These are phyloP conservation scores for Neopipo cinnamomea DNA, from an alignment of 2,113 vertebrate genomes.

Conservation along the genomic window DNA sequence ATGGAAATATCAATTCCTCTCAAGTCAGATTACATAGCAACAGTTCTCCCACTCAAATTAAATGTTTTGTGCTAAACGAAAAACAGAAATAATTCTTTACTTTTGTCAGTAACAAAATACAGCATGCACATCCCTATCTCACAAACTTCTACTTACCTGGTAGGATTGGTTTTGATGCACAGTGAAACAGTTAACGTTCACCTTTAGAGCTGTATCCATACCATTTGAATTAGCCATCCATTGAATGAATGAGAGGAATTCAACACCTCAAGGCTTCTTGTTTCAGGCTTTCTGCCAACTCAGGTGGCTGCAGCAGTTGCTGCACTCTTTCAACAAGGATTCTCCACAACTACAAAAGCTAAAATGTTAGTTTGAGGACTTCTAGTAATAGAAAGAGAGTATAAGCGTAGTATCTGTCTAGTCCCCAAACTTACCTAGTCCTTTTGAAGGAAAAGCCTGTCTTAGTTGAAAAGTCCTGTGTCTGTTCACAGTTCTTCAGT, in stretches of 20 bases:
- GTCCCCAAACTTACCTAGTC: background rate
- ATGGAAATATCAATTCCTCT: background rate
- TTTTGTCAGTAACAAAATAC: background rate
- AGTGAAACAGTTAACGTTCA: background rate
- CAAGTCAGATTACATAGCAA: background rate
- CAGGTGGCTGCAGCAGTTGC: background rate
- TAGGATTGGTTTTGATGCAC: background rate
- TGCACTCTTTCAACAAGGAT: background rate
- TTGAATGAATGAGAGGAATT: conserved; percentile 44
- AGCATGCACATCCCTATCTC: background rate
- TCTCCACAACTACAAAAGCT: background rate
- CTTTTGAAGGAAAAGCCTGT: background rate
- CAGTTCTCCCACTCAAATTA: background rate
- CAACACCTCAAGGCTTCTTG: conserved; percentile 21
- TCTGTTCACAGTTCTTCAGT: background rate
- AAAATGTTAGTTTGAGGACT: background rate
- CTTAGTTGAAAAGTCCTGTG: background rate
- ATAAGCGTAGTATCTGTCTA: background rate
- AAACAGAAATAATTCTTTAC: background rate
- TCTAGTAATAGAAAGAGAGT: background rate
- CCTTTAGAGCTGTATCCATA: background rate
- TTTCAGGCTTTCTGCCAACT: conserved; percentile 12
- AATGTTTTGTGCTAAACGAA: background rate
- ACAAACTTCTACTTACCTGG: background rate
- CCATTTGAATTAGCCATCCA: conserved; percentile 18